Conservation (phyloP, 2,113 vertebrate genomes). For the Syngnathus floridae region DNA sequence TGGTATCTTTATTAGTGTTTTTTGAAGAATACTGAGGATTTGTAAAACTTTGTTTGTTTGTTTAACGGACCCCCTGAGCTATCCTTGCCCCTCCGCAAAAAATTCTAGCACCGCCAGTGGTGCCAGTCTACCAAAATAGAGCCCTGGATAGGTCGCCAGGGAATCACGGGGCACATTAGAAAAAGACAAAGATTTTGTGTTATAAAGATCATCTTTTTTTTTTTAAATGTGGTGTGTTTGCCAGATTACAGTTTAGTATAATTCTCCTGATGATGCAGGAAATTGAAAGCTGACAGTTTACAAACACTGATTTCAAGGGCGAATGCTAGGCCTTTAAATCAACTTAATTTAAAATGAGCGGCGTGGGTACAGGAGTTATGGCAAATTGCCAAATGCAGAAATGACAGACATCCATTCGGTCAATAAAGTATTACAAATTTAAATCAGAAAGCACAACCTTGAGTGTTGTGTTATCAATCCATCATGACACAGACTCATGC, state of each 20-base stretch:
- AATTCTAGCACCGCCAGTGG: too few species aligned
- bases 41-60: too few species aligned
- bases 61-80: too few species aligned
- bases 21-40: too few species aligned
- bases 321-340: background rate
- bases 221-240: too few species aligned
- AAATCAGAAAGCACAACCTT: background rate
- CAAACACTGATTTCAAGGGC: background rate
- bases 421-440: background rate
- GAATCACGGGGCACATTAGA: too few species aligned
- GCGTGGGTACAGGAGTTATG: background rate
- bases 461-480: background rate
- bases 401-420: background rate
- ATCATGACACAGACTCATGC: background rate
- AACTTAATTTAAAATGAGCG: background rate
- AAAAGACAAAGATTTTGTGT: too few species aligned
- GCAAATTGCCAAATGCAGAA: background rate
- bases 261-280: background rate
- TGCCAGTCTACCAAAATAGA: too few species aligned
- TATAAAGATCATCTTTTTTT: too few species aligned
- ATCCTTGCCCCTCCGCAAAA: too few species aligned
- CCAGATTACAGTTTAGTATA: background rate
- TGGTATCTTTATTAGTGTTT: too few species aligned
- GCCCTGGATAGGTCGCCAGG: too few species aligned
- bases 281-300: background rate